Evolutionary conservation across 2,888 invertebrate species (phyloP).

Genomic region (Troides helena): DNA sequence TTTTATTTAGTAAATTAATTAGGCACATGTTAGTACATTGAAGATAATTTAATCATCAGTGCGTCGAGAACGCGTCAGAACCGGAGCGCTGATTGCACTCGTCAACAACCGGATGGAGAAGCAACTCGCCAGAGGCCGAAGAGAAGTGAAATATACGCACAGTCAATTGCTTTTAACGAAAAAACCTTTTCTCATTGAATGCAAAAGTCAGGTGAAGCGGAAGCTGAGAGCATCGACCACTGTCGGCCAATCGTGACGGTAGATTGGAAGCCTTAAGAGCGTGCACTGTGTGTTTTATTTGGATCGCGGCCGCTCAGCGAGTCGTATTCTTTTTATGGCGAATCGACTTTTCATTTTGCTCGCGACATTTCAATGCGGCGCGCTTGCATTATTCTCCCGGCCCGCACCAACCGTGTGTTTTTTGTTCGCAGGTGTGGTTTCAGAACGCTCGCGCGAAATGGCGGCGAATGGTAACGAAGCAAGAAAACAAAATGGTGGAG

Average conservation of each 20-base stretch:
- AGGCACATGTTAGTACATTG: too few relatives aligned
- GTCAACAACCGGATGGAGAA: conserved; percentile 22
- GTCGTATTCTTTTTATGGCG: conserved; percentile 47
- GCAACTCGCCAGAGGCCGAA: conserved; percentile 42
- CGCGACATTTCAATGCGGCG: conserved; percentile 46
- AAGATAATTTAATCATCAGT: conserved; percentile 28
- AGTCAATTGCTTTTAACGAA: conserved; percentile 42
- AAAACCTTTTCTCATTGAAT: conserved; percentile 50
- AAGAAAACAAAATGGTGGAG: conserved; percentile 86
- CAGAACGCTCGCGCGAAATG: conserved; percentile 97
- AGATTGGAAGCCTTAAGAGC: conserved; percentile 40
- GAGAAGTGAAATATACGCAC: conserved; percentile 21
- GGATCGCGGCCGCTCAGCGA: conserved; percentile 44
- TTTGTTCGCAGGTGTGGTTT: conserved; percentile 93
- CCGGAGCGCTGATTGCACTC: neutral
- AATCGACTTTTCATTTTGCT: conserved; percentile 51
- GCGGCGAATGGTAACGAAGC: conserved; percentile 92
- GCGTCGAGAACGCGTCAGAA: conserved; percentile 40
- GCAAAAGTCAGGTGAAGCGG: conserved; percentile 34
- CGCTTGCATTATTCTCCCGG: conserved; percentile 45
- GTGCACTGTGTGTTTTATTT: conserved; percentile 37
- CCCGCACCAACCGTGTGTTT: conserved; percentile 48
- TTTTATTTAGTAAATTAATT: too few relatives aligned
- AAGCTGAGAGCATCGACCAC: conserved; percentile 40
- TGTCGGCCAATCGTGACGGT: conserved; percentile 36